A percentile compares a stretch with the other conserved stretches of the same genome.
These are phyloP conservation scores for Belgica antarctica DNA, from an alignment of 2,888 invertebrate genomes.

Conservation along the genomic window DNA sequence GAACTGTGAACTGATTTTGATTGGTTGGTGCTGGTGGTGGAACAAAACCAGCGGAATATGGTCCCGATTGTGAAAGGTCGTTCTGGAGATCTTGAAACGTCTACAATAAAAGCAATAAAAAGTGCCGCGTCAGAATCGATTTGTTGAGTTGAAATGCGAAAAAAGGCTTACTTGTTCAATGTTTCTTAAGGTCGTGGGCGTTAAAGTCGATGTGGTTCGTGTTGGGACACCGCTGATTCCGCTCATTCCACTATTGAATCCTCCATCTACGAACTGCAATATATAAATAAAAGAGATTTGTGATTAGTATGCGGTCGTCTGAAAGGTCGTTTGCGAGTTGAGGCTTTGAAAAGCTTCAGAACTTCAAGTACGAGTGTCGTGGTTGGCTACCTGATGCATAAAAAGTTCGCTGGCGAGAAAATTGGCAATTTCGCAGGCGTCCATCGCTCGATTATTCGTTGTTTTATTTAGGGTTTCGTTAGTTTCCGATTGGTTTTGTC, in stretches of 20 bases:
- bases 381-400: constrained; percentile 73
- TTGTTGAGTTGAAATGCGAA: not conserved
- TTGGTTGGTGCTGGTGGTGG: constrained; percentile 66
- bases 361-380: constrained; percentile 20
- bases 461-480: not conserved
- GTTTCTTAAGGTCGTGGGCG: constrained; percentile 87
- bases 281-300: constrained; percentile 47
- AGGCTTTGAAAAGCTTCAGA: no score
- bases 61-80: constrained; percentile 65
- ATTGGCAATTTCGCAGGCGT: constrained; percentile 80
- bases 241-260: constrained; percentile 56
- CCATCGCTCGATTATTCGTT: constrained; percentile 56
- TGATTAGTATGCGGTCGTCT: constrained; percentile 10
- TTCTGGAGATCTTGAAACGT: constrained; percentile 83
- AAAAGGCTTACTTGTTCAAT: constrained; percentile 68
- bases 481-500: not conserved
- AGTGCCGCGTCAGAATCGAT: no score
- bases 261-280: constrained; percentile 79
- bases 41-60: constrained; percentile 90
- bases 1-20: constrained; percentile 54
- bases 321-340: no score
- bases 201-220: constrained; percentile 88
- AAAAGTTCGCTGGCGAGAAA: constrained; percentile 80
- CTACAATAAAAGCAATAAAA: constrained; percentile 46
- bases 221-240: constrained; percentile 78